Conservation (phyloP, 2,797 vertebrate species). For the Masticophis lateralis region DNA sequence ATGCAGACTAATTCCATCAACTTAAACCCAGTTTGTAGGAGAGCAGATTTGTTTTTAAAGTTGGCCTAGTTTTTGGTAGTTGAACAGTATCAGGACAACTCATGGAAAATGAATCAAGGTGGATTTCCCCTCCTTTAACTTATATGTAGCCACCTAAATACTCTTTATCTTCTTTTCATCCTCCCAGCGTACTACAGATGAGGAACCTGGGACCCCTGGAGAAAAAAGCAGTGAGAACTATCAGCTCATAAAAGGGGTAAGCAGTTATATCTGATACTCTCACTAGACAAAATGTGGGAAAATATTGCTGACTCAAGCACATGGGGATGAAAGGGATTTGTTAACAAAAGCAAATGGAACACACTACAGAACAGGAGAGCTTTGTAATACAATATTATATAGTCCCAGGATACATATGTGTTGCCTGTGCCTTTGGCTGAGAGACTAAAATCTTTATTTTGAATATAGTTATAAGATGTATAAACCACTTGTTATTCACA, state of each 20-base stretch:
- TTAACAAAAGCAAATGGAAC: background rate
- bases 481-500: background rate
- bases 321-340: background rate
- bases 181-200: slow-evolving; percentile 62
- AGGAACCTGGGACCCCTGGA: slow-evolving; percentile 67
- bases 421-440: background rate
- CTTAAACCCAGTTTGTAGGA: background rate
- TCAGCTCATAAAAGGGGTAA: slow-evolving; percentile 89
- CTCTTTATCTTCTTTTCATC: background rate
- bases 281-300: background rate
- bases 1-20: background rate
- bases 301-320: background rate
- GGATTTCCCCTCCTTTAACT: background rate
- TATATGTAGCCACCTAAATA: background rate
- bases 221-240: slow-evolving; percentile 95
- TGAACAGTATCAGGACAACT: background rate
- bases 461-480: background rate
- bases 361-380: background rate
- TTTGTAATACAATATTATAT: background rate
- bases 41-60: background rate
- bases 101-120: background rate
- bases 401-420: background rate
- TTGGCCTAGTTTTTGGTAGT: background rate
- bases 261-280: slow-evolving; percentile 20
- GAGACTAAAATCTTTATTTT: background rate